A percentile compares a stretch with the other conserved stretches of the same genome.
phyloP scores from a whole-genome alignment of 2,113 vertebrate genomes.

The Meriones unguiculatus region DNA sequence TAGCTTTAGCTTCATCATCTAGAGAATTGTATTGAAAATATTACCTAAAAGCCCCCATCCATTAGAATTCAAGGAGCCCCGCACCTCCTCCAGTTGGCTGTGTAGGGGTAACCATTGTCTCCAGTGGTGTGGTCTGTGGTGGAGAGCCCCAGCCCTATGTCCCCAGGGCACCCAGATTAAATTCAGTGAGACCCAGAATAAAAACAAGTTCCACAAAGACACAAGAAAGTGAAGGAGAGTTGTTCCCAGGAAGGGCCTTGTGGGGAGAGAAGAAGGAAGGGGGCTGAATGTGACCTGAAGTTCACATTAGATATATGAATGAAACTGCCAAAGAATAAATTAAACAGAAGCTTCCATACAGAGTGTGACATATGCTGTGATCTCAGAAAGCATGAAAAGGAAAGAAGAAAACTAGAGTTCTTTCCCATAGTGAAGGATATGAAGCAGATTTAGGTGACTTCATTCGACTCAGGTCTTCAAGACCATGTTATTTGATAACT shows the following conservation, averaged over 20 bases:
- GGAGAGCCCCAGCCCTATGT: neutral
- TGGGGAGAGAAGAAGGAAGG: too few species aligned
- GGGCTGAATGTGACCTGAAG: neutral
- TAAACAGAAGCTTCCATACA: neutral
- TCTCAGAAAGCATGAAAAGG: neutral
- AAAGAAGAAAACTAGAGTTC: fast-evolving
- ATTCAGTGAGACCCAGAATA: neutral
- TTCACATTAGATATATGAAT: neutral
- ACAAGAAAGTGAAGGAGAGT: neutral
- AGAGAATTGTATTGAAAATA: neutral
- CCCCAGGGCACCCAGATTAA: neutral
- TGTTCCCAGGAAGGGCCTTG: neutral
- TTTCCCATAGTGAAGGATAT: neutral
- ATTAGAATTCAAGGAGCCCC: too few species aligned
- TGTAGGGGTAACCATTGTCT: neutral
- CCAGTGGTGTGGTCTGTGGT: neutral
- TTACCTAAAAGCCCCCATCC: neutral
- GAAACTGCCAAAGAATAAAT: neutral
- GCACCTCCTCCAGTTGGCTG: neutral
- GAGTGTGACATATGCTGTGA: neutral
- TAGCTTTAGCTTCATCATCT: neutral
- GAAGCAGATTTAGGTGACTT: neutral
- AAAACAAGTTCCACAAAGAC: neutral
- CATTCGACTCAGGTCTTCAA: neutral
- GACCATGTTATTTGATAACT: neutral